Base-by-base conservation (phyloP, 1,140 invertebrate genomes). In the Radopholus similis region DNA sequence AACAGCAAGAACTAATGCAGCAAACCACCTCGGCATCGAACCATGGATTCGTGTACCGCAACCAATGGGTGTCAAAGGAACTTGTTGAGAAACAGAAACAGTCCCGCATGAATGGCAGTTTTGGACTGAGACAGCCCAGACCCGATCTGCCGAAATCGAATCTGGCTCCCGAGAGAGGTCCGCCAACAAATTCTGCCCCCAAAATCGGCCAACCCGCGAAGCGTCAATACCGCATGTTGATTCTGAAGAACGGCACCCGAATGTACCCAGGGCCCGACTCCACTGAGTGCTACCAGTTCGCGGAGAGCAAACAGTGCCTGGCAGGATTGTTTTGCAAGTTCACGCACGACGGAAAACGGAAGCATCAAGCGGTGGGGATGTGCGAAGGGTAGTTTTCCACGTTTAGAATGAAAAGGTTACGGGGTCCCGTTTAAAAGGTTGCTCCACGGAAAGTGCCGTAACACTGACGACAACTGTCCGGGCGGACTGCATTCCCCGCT, bases 261-360 rank as follows among this genome's bases (percentile, higher is more conserved):
- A 64, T 73, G 9, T 74, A 72, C 38, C 18, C 71, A 6, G 58
- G 62, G 18, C n/a, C n/a, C n/a, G n/a, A n/a, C 32, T 72, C 69
- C 32, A 71, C 72, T 9, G 73, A 75, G 28, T 75, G 73, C 44
- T 64, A 54, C 57, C 73, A 73, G 38, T 77, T 34, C 57, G 49
- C 62, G 11, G 35, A 77, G 21, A 56, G 23, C 0, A 42, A 49
- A 18, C 23, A 11, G 13, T 75, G 73, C 54, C 34, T 42, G 5
- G 62, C 60, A 8, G 73, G 75, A 8, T 35, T 54, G 15, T 64
- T 75, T 18, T 75, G 73, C 30, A 37, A 42, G 4, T 75, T 40
- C 60, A 44, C 65, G 18, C 73, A 75, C 44, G 51, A 40, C 30
- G 76, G 55, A 23, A 35, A 35, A 13, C n/a, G 30, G 5, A 53